Evolutionary conservation across 2,888 invertebrate genomes (phyloP), one percentile per base, ranked within the genome.

Genomic region (Drosophila koepferae): DNA sequence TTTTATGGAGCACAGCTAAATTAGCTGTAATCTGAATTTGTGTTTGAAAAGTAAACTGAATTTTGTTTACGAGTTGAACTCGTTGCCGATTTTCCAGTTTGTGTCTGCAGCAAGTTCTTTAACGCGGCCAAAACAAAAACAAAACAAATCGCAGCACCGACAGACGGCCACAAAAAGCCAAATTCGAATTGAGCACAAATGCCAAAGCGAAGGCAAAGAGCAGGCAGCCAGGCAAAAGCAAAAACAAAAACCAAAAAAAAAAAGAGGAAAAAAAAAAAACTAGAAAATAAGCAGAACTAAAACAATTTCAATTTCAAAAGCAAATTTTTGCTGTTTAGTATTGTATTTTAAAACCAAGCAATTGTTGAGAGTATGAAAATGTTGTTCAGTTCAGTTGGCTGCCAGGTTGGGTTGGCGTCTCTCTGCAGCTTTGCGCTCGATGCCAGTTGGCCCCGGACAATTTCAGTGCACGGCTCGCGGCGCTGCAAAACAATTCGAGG

Each of bases 401-500:
- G 59, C 63, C 74, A 60, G 78, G 73, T 72, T 61, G 79, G 65
- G 60, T 70, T 61, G 79, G 68, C 56, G 77, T 38, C 73, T 73
- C 77, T 74, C 77, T 71, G 83, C 68, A 71, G 75, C 76, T 78
- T 69, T 76, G 74, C 72, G 76, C 49, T 86, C 77, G 83, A 74
- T 74, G 74, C 72, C 81, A 89, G 86, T 87, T 81, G 73, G 84
- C 81, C 86, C 86, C 86, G 86, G 86, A 87, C 89, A 87, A 89
- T 84, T 86, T 89, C 72, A 75, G 77, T 89, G 82, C 80, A 78
- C 88, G 84, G 85, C 86, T 84, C 83, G 89, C 60, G 63, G 53
- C 65, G 67, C 55, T 64, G 64, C 55, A 67, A 55, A 55, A 46
- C 60, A 38, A 23, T 58, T 62, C 62, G 77, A 80, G 77, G 74